Evolutionary conservation across 1,140 invertebrate species (phyloP), one percentile per base, ranked within the genome.

Genomic region (Drosophila albomicans): DNA sequence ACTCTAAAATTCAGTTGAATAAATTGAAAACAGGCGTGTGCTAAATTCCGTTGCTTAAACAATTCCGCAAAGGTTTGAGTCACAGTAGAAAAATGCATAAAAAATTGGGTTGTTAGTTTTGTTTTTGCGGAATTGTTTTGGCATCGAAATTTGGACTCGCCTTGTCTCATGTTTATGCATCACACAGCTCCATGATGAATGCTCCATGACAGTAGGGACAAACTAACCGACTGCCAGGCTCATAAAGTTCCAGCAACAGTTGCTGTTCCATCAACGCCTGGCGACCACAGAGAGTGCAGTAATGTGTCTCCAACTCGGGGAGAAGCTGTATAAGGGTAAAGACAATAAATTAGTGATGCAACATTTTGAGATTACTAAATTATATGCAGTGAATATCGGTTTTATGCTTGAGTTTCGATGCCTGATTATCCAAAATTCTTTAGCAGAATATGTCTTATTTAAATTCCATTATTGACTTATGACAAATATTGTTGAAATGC

Each of bases 181-280:
- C 32, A 4, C 70, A 54, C 2, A 76, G 25, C 15, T 89, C 86
- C 28, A 56, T 8, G 3, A 16, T 28, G 15, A 75, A 91, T 15
- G 61, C 48, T 5, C 80, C 86, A 51, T 76, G 79, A 15, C 89
- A 91, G 4, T 54, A 75, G 43, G 85, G 82, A 49, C 89, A 91
- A 2, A 68, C 13, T 1, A 90, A 38, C 1, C 5, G n/a, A 15
- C 64, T 58, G 6, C 41, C 62, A 0, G 56, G 20, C 1, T 56
- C 20, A 48, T 82, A 91, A 0, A 91, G 67, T n/a, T 91, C 61
- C 46, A 63, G 48, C 0, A 91, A 73, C 1, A 63, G 59, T 5
- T 75, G 38, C n/a, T 49, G 15, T 2, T 91, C 56, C 20, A 87
- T 38, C 4, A 74, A 16, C 1, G 65, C 75, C 10, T 58, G 52